Evolutionary conservation across 2,113 vertebrate genomes (phyloP).

Genomic region (Malurus elegans): DNA sequence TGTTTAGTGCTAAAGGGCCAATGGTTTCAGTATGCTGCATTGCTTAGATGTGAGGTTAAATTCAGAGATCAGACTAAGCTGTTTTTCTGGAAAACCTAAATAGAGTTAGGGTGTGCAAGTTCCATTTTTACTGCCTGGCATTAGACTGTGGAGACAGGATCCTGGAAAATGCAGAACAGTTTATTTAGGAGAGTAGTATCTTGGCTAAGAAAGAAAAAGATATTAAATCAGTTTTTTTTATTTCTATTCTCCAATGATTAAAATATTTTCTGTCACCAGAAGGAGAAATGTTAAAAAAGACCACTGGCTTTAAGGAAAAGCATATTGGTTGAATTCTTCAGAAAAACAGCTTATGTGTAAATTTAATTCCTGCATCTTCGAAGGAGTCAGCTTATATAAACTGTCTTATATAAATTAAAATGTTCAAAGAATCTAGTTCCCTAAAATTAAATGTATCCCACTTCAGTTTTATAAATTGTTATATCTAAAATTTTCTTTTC

Average conservation of each 20-base stretch:
- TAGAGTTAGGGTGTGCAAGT: neutral
- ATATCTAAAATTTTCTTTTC: neutral
- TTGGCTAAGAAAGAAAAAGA: neutral
- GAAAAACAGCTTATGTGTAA: neutral
- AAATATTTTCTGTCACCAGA: neutral
- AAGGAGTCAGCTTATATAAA: neutral
- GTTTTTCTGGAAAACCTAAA: conserved; percentile 2
- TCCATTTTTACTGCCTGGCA: neutral
- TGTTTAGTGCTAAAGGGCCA: conserved; percentile 51
- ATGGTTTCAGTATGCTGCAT: conserved; percentile 7
- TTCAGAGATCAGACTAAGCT: neutral
- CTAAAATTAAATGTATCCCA: neutral
- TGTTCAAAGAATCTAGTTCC: neutral
- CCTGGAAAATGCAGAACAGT: neutral
- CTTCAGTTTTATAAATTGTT: neutral
- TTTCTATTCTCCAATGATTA: neutral
- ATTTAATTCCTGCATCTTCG: neutral
- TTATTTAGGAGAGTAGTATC: neutral
- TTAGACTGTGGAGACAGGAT: neutral
- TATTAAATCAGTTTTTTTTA: neutral
- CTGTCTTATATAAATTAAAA: neutral
- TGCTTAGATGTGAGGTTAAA: neutral
- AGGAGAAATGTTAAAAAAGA: neutral
- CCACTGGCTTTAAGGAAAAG: neutral
- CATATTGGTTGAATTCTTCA: neutral